Conservation (phyloP, 2,888 invertebrate species). For the Xanthia togata region DNA sequence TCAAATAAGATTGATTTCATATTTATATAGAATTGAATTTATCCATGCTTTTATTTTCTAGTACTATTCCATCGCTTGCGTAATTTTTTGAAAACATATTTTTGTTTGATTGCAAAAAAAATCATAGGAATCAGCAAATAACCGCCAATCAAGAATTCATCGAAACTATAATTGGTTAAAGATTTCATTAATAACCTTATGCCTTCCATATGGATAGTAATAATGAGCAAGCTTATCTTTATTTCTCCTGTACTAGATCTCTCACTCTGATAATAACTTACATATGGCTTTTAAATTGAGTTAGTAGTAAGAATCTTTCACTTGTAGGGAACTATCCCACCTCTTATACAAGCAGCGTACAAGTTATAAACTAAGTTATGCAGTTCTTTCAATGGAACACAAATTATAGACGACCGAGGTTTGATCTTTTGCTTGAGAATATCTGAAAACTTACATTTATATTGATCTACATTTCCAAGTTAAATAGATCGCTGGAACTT, state of each 20-base stretch:
- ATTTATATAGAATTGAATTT: not conserved
- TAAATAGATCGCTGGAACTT: not conserved
- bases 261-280: too few species aligned
- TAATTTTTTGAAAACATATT: not conserved
- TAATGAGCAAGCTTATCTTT: not conserved
- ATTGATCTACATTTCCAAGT: too few species aligned
- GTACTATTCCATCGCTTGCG: not conserved
- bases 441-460: not conserved
- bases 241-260: not conserved
- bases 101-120: not conserved
- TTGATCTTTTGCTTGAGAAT: not conserved
- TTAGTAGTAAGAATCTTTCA: not conserved
- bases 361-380: not conserved
- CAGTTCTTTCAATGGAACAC: not conserved
- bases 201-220: not conserved
- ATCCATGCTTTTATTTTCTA: not conserved
- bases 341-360: not conserved
- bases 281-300: too few species aligned
- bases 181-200: not conserved
- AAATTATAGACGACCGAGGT: not conserved
- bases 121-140: not conserved
- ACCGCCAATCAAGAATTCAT: not conserved
- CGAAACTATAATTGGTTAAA: not conserved
- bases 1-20: constrained; percentile 11
- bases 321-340: not conserved